Evolutionary conservation across 2,797 vertebrate species (phyloP).

Genomic region (Borostomias antarcticus): DNA sequence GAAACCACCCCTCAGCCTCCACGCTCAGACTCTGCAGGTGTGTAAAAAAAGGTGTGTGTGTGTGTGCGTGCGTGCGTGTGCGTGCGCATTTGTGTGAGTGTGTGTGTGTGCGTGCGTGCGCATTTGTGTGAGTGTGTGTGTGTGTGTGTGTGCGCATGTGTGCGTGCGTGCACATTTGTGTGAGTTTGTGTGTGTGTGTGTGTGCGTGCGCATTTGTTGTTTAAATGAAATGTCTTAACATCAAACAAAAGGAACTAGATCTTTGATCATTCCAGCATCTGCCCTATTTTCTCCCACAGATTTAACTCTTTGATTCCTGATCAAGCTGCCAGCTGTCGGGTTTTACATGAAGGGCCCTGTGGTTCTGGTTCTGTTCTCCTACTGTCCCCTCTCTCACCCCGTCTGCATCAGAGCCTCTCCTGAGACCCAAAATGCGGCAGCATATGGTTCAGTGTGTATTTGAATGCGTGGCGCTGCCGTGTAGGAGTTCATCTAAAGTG

Average conservation of each 20-base stretch:
- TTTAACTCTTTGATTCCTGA: constrained; percentile 61
- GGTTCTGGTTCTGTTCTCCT: constrained; percentile 43
- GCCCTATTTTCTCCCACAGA: constrained; percentile 44
- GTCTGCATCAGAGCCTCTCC: constrained; percentile 46
- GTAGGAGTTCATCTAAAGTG: background rate
- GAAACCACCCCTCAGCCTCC: constrained; percentile 75
- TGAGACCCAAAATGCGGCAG: constrained; percentile 46
- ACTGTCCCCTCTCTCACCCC: constrained; percentile 37
- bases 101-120: background rate
- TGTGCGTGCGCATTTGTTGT: background rate
- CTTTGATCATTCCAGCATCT: constrained; percentile 15
- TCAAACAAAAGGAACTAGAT: constrained; percentile 32
- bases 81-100: background rate
- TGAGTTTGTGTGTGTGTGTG: background rate
- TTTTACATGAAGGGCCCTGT: constrained; percentile 55
- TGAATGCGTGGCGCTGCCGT: constrained; percentile 26
- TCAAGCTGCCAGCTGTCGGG: constrained; percentile 44
- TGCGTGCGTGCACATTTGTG: background rate
- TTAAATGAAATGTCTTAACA: constrained; percentile 1
- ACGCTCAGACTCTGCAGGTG: constrained; percentile 87
- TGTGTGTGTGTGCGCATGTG: background rate
- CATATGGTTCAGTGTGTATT: constrained; percentile 26
- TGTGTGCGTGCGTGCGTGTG: background rate
- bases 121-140: background rate
- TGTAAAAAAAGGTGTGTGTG: constrained; percentile 40